Base-by-base conservation (phyloP, 2,797 vertebrate species). In the Channa striata region DNA sequence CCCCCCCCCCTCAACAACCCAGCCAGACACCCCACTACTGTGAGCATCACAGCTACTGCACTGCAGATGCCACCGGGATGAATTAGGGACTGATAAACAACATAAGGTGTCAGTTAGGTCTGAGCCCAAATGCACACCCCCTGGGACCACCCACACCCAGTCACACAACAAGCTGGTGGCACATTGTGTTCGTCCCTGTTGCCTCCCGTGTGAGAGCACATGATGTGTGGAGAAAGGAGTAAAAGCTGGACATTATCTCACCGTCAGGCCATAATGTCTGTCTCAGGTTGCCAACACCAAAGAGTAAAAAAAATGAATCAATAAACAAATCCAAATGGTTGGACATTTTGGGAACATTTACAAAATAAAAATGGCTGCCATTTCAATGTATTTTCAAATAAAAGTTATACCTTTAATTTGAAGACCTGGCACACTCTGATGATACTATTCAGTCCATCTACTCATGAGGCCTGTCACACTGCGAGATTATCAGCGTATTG, bases 81-180 rank as follows among this genome's bases (percentile, higher is more conserved):
- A 89, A 87, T 83, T 80, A 77, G 34, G 42, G 68, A 66, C 74
- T 64, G 70, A 83, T 80, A 84, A 86, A 89, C 82, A 87, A 79
- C 85, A 81, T 67, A 58, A 73, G 81, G 68, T 83, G 81, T 89
- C 78, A 81, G 64, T 85, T 75, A 74, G 68, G 74, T 72, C 68
- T 70, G 33, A 74, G 75, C 48, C 33, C 57, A 81, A 83, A 80
- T 48, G 11, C 59, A 54, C 70, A 71, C 46, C 63, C 65, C 48
- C 8, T 23, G 62, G 68, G 88, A 89, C 85, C 87, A 85, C 83
- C 53, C 59, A 65, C 43, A 48, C n/a, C 25, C 25, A 77, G 44
- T 47, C 53, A 68, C 13, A 48, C 37, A 61, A 67, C 36, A 71
- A 39, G 66, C 65, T 58, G 43, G 59, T 44, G 73, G 33, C 65